These are phyloP conservation scores for Drosophila rufa DNA, from an alignment of 1,140 invertebrate species.

Conservation along the genomic window DNA sequence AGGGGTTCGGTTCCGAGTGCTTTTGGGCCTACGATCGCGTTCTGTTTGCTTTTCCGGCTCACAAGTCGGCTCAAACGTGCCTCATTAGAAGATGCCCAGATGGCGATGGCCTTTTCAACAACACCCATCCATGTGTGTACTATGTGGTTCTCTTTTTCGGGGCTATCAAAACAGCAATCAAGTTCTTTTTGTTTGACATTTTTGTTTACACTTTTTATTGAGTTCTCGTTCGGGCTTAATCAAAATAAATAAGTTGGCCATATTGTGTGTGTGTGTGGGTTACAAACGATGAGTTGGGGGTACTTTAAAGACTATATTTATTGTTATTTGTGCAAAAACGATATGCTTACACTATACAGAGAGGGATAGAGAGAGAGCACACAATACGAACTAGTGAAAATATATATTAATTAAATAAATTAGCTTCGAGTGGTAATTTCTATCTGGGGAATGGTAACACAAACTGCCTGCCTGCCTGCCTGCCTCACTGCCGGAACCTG, in stretches of 20 bases:
- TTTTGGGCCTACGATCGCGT: constrained; percentile 23
- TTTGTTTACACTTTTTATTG: constrained; percentile 72
- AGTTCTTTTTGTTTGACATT: constrained; percentile 58
- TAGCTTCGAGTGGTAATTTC: constrained; percentile 75
- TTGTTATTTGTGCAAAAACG: constrained; percentile 84
- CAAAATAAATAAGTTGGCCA: constrained; percentile 73
- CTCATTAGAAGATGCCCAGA: constrained; percentile 42
- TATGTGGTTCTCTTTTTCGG: constrained; percentile 35
- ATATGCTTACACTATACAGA: constrained; percentile 48
- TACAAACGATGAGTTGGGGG: constrained; percentile 24
- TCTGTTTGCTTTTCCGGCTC: constrained; percentile 52
- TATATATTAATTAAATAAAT: constrained; percentile 83
- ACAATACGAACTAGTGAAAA: constrained; percentile 76
- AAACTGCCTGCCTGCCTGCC: constrained; percentile 32
- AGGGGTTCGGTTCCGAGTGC: constrained; percentile 25
- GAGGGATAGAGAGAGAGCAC: constrained; percentile 19
- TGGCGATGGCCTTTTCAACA: constrained; percentile 13
- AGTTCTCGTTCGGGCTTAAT: constrained; percentile 75
- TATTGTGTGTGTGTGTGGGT: constrained; percentile 32
- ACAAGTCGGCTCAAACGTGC: constrained; percentile 33
- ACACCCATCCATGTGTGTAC: constrained; percentile 8
- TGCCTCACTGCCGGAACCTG: constrained; percentile 65
- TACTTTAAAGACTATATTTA: constrained; percentile 37
- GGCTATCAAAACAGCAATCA: constrained; percentile 78
- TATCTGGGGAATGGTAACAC: constrained; percentile 80